Conservation (phyloP, 2,113 vertebrate species). For the Neoarius graeffei region DNA sequence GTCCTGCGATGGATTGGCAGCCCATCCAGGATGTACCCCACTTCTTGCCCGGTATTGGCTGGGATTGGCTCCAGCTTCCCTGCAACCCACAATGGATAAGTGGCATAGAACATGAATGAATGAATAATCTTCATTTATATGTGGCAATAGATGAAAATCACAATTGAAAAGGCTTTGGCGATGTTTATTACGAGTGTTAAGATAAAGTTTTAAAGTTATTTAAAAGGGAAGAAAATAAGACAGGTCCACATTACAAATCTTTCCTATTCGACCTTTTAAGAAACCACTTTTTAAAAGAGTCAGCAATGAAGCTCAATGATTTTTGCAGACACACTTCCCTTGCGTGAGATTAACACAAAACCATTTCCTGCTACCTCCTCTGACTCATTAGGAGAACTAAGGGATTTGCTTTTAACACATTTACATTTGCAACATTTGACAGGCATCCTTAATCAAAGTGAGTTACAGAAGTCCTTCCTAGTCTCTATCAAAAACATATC, state of each 20-base stretch:
- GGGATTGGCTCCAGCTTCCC: too few relatives aligned
- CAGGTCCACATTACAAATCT: background rate
- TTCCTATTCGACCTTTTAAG: background rate
- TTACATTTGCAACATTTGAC: background rate
- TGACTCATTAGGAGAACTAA: background rate
- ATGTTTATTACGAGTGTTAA: background rate
- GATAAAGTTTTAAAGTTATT: background rate
- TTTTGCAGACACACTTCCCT: slow-evolving; percentile 31
- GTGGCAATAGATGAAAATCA: background rate
- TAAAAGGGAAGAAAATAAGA: background rate
- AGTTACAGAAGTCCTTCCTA: background rate
- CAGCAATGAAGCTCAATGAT: slow-evolving; percentile 3
- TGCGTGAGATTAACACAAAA: slow-evolving; percentile 13
- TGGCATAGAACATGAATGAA: too few relatives aligned
- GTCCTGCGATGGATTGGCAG: too few relatives aligned
- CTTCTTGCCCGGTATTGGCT: too few relatives aligned
- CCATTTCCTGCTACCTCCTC: slow-evolving; percentile 14
- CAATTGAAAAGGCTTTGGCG: background rate
- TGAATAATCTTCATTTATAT: too few relatives aligned
- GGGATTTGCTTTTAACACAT: slow-evolving; percentile 39
- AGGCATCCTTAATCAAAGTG: background rate
- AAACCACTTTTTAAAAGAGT: slow-evolving; percentile 8
- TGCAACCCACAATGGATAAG: too few relatives aligned
- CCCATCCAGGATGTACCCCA: too few relatives aligned
- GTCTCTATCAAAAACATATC: background rate